Base-by-base conservation (phyloP, 2,888 invertebrate genomes). In the Aricia artaxerxes region DNA sequence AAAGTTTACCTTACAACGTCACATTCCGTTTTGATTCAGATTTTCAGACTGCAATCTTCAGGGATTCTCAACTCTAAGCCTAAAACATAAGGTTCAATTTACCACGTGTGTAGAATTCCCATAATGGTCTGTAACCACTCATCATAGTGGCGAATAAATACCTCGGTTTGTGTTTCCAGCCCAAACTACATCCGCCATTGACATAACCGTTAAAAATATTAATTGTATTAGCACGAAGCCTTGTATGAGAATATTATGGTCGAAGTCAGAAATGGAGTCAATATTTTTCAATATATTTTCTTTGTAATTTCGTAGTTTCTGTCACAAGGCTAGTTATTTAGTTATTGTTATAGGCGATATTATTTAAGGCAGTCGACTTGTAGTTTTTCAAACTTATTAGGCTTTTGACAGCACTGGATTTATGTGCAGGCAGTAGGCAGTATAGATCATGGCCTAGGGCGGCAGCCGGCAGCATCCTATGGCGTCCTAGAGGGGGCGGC, bases 61-160 rank as follows among this genome's bases (percentile, higher is more conserved):
- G 13, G 5, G 69, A 69, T 24, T 69, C 1, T 69, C 35, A 5
- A 69, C 69, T 69, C 13, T 38, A 35, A 2, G 3, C 5, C 24
- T 35, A 4, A 5, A 11, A 5, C 0, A 38, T 35, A 69, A 69
- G 69, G 13, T 69, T 69, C 13, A 38, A 69, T 35, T 13, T 69
- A 1, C 13, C 31, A 13, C 1, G 69, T 5, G 5, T 31, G 69
- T 35, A 13, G 31, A 11, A 11, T 76, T 76, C 13, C 35, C 11
- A 6, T 76, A 57, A 76, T 76, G 16, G 76, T 57, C 76, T 53
- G 78, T 79, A 82, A 80, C 81, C 81, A 80, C 81, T 38, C 79
- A 78, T 77, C 78, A 85, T 88, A 40, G 53, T 40, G 91, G 89
- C 91, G 87, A 92, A 92, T 85, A 88, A 91, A 91, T 91, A 85